Base-by-base conservation (phyloP, 2,888 invertebrate species). In the Pemphredon lugubris region DNA sequence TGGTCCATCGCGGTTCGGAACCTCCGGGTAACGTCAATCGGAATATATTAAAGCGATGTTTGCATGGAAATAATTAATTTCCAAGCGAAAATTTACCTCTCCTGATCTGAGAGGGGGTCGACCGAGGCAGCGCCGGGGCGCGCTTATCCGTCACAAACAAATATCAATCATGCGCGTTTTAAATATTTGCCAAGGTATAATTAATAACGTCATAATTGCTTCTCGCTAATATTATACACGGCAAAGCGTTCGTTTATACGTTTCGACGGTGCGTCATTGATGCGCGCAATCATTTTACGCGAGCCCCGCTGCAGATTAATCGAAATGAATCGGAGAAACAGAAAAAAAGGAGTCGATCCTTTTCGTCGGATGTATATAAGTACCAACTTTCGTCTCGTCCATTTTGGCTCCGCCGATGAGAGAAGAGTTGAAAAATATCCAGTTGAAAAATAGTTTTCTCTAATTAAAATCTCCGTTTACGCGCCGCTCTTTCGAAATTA, bases 41-140 rank as follows among this genome's bases (percentile, higher is more conserved):
- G 81, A 86, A 87, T 86, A 84, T 85, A 85, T 87, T 85, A 84
- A 87, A 86, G 76, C 79, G 81, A 84, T 86, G 84, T 87, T 87
- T 86, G 84, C 81, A 66, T 82, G 76, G 78, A 81, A 86, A 86
- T 86, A 87, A 88, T 88, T 86, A 86, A 87, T 87, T 84, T 81
- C 73, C 64, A 71, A 76, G 73, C 70, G 81, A 74, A 77, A 81
- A 79, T 79, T 74, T 59, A 66, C 55, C 70, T 65, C 73, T 74
- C 61, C 65, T 54, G 58, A 71, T 77, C 77, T 70, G n/a, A 34
- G 34, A 34, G 34, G 9, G 30, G 2, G 2, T 13, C 14, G 26
- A 23, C 23, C 26, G 13, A 23, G 1, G n/a, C 47, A 5, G 6
- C 13, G 50, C 37, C 14, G 13, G 34, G 18, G 20, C 30, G 40